phyloP scores from a whole-genome alignment of 2,797 vertebrate species.

The Gastrophryne carolinensis region DNA sequence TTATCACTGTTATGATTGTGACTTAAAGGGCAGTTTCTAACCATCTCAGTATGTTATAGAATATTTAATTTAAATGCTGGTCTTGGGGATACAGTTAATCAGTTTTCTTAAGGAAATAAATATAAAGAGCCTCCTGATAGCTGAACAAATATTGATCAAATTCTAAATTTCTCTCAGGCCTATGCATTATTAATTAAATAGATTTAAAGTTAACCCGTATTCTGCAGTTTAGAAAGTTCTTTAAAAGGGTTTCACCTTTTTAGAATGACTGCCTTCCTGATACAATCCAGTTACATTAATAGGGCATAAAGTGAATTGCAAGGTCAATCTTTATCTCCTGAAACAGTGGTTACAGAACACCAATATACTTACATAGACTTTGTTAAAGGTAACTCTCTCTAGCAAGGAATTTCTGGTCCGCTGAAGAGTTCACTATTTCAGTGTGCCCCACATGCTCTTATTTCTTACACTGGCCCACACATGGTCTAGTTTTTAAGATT shows the following conservation, averaged over 20 bases:
- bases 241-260: not conserved
- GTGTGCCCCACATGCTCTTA: too few relatives aligned
- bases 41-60: slow-evolving; percentile 4
- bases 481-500: too few relatives aligned
- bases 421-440: too few relatives aligned
- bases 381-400: too few relatives aligned
- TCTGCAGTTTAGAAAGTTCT: not conserved
- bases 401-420: too few relatives aligned
- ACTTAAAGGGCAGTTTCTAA: slow-evolving; percentile 23
- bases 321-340: too few relatives aligned
- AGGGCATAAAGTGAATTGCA: too few relatives aligned
- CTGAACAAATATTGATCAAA: not conserved
- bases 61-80: slow-evolving; percentile 26
- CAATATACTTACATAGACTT: too few relatives aligned
- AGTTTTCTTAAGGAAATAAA: slow-evolving; percentile 5
- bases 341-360: too few relatives aligned
- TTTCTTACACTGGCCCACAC: too few relatives aligned
- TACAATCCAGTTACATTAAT: too few relatives aligned
- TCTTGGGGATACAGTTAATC: slow-evolving; percentile 10
- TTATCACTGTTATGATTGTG: slow-evolving; percentile 12
- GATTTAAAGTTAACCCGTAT: not conserved
- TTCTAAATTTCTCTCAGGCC: not conserved
- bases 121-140: not conserved
- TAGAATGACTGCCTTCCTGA: too few relatives aligned
- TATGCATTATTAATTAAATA: not conserved